Base-by-base conservation (phyloP, 2,888 invertebrate genomes). In the Drosophila kanekoi region DNA sequence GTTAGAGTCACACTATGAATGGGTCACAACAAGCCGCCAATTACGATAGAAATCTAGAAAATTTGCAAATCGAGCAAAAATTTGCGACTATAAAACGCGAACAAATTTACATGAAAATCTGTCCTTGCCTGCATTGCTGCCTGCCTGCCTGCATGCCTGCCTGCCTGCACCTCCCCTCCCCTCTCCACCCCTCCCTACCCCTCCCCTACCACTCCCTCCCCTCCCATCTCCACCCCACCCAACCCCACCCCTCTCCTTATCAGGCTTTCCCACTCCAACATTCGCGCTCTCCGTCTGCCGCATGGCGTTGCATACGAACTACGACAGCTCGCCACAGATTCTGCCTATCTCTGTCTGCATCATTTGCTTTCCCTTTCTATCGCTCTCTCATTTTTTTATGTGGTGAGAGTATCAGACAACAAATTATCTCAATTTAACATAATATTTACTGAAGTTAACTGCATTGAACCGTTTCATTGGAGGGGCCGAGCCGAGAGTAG, bases 371-470 rank as follows among this genome's bases (percentile, higher is more conserved):
- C n/a, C 13, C 38, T 38, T n/a, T 38, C 38, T 38, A 8, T 38
- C 8, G 2, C 33, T 8, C 13, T 18, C 18, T 11, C 18, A n/a
- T 2, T n/a, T 49, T 35, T 14, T n/a, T 51, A 28, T 37, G 13
- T 40, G 40, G 18, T 23, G 49, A 23, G 43, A 62, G 77, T 81
- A 81, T 70, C 84, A 72, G 79, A 72, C 87, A 87, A 83, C 85
- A 83, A 83, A 87, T 83, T 83, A 84, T 83, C 83, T 83, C 83
- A 87, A 83, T 83, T 83, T 83, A 83, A 82, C 83, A 83, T 83
- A 83, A 83, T 87, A 87, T 83, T 87, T 83, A 81, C 87, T 72
- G 85, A 72, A 60, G 66, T 72, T 59, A 87, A 83, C 87, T 83
- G 87, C 85, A 87, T 87, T 87, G 81, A 87, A 87, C 67, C 75